These are phyloP conservation scores for Ischnura elegans DNA, from an alignment of 2,888 invertebrate species.

Conservation along the genomic window DNA sequence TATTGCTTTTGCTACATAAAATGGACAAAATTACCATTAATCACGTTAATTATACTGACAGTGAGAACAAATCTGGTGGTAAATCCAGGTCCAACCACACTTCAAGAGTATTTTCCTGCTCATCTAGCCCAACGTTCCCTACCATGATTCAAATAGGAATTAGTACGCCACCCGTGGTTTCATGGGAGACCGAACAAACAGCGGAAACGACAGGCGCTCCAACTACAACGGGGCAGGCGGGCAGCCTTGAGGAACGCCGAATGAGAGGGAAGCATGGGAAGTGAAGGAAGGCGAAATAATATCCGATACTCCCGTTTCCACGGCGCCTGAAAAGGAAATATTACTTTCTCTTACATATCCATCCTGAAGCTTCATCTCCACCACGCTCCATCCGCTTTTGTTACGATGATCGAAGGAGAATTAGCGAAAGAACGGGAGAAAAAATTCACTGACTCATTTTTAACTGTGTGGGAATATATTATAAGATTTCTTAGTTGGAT, in stretches of 20 bases:
- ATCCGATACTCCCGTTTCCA: slow-evolving; percentile 5
- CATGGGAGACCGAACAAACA: slow-evolving; percentile 17
- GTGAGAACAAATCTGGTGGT: not conserved
- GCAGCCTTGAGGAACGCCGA: not conserved
- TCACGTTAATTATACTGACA: too few species aligned
- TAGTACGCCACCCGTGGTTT: not conserved
- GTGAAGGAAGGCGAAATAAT: not conserved
- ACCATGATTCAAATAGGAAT: not conserved
- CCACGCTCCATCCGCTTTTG: not conserved
- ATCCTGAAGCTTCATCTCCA: not conserved
- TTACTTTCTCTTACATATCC: not conserved
- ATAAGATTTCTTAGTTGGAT: too few species aligned
- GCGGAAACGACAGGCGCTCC: not conserved
- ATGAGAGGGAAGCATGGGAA: not conserved
- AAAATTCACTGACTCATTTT: too few species aligned
- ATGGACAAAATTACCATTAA: too few species aligned
- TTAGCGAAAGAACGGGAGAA: too few species aligned
- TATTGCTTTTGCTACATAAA: too few species aligned
- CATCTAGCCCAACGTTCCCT: not conserved
- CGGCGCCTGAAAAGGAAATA: not conserved
- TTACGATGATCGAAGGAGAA: not conserved
- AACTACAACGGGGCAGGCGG: not conserved
- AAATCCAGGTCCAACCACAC: not conserved
- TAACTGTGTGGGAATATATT: too few species aligned
- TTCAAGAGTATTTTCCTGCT: not conserved